Evolutionary conservation across 1,140 invertebrate genomes (phyloP).

Genomic region (Solenopsis fugax): DNA sequence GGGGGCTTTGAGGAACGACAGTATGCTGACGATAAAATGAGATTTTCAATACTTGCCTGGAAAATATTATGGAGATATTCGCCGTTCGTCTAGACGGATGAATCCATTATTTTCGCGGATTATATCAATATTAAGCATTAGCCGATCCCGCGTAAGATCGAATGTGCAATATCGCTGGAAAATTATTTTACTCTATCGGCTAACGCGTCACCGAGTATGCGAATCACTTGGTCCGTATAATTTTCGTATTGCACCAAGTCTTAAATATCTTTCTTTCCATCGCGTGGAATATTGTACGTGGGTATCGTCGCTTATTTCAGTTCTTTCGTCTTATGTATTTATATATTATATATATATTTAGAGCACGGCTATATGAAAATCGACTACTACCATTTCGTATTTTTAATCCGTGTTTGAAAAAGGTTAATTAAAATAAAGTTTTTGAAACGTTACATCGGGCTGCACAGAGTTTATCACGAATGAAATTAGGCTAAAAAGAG

Average conservation of each 20-base stretch:
- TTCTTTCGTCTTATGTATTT: not conserved
- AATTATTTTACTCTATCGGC: constrained; percentile 26
- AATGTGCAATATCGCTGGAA: constrained; percentile 7
- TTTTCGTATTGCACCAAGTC: constrained; percentile 5
- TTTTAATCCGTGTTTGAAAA: constrained; percentile 7
- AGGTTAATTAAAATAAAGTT: constrained; percentile 34
- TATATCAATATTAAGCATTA: constrained; percentile 62
- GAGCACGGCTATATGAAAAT: not conserved
- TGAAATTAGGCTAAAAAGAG: constrained; percentile 10
- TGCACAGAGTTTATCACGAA: not conserved
- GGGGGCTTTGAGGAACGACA: constrained; percentile 72
- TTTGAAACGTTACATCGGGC: not conserved
- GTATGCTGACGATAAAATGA: constrained; percentile 71
- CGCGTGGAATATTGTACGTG: not conserved
- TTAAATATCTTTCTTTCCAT: constrained; percentile 12
- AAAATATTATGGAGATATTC: constrained; percentile 65
- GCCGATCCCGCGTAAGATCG: constrained; percentile 43
- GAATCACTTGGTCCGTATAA: constrained; percentile 8
- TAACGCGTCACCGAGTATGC: constrained; percentile 19
- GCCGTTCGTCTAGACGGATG: constrained; percentile 61
- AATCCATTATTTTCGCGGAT: constrained; percentile 65
- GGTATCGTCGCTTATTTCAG: not conserved
- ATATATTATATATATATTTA: constrained; percentile 2
- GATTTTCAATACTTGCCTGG: constrained; percentile 70
- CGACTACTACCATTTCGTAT: not conserved